Evolutionary conservation across 2,113 vertebrate genomes (phyloP).

Genomic region (Leptodactylus fuscus): DNA sequence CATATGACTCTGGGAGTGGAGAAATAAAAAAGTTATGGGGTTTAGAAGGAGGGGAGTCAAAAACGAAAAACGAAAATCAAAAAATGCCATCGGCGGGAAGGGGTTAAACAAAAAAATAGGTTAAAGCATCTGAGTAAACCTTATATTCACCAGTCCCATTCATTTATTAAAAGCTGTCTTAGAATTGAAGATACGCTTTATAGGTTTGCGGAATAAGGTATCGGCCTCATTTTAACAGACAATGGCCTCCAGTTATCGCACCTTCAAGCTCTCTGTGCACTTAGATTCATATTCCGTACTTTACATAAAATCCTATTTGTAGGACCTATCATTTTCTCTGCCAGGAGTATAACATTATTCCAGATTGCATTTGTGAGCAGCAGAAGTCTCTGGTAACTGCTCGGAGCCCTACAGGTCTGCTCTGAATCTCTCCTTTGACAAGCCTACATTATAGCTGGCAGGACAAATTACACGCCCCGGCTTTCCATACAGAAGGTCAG

Average conservation of each 20-base stretch:
- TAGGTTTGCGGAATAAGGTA: no score
- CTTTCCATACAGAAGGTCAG: slow-evolving; percentile 18
- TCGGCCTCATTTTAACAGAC: neutral
- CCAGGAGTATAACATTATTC: slow-evolving; percentile 29
- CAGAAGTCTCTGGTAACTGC: neutral
- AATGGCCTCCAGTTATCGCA: neutral
- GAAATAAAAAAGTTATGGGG: no score
- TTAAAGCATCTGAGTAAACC: no score
- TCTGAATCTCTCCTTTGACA: neutral
- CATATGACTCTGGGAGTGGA: no score
- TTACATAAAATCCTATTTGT: slow-evolving; percentile 36
- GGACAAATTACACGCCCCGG: neutral
- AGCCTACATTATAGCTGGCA: slow-evolving; percentile 27
- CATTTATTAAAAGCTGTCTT: no score
- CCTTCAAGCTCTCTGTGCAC: neutral
- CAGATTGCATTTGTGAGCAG: slow-evolving; percentile 16
- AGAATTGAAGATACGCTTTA: no score
- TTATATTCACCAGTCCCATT: no score
- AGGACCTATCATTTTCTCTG: slow-evolving; percentile 6
- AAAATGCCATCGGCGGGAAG: no score
- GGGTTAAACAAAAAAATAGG: no score
- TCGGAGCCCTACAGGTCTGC: slow-evolving; percentile 5
- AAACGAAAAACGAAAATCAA: no score
- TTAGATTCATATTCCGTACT: slow-evolving; percentile 6
- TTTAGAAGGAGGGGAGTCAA: no score